Evolutionary conservation across 2,797 vertebrate species (phyloP), one percentile per base, ranked within the genome.

Genomic region (Dermochelys coriacea): DNA sequence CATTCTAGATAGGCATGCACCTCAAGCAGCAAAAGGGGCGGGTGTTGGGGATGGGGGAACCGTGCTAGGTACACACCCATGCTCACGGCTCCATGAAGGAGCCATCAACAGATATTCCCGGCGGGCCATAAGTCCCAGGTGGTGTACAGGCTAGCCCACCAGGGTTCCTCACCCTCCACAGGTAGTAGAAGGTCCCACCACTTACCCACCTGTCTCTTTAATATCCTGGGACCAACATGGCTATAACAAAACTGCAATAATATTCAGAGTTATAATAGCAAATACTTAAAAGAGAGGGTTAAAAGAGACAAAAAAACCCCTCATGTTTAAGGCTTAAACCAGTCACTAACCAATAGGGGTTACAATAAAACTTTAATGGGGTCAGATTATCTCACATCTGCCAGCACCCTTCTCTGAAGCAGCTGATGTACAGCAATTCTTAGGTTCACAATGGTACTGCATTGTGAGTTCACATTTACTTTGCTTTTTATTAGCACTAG

Each of bases 401-500:
- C 49, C 57, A 45, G 14, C 29, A 37, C 55, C 49, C 78, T 78
- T 49, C 41, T 16, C 41, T 74, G 74, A 89, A 86, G 59, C 75
- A 87, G 82, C 34, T 6, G 61, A 34, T 29, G 84, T 34, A 31
- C 31, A 31, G 74, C 31, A 25, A 21, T 14, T 77, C 80, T 3
- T 14, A 37, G 23, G 6, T 2, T 45, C 80, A 49, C 83, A 61
- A 8, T 0, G 8, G 37, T 0, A 84, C 71, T 0, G 3, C 47
- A 3, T 51, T 80, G 88, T 61, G 82, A 84, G 8, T 84, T 59
- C 82, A 15, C 16, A 1, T 68, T 84, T 14, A 80, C 19, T 12
- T 81, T 87, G 29, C 51, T 64, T 78, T 89, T 45, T 89, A 68
- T 89, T 86, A 90, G 31, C 77, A 93, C 91, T 93, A 91, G 50